A percentile compares a stretch with the other conserved stretches of the same genome.
Evolutionary conservation across 2,797 vertebrate genomes (phyloP).

Genomic region (Microcaecilia unicolor): DNA sequence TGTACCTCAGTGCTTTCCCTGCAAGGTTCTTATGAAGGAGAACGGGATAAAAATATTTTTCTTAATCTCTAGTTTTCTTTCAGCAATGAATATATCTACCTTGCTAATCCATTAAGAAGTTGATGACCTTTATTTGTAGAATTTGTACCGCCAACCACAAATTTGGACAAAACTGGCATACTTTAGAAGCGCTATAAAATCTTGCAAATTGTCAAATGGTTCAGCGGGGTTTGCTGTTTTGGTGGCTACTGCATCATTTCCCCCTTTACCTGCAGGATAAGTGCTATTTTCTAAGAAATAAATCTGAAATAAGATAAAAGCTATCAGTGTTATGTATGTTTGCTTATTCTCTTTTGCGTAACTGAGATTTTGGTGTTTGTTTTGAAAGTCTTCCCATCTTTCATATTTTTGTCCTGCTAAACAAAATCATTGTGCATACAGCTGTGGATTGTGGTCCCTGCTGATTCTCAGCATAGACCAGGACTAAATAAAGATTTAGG

Average conservation of each 20-base stretch:
- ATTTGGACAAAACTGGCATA: too few species aligned
- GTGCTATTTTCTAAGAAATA: not conserved
- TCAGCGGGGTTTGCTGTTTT: too few species aligned
- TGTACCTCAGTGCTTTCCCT: too few species aligned
- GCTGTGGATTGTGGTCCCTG: conserved; percentile 35
- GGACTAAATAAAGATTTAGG: conserved; percentile 28
- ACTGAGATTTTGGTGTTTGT: conserved; percentile 43
- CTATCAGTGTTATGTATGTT: conserved; percentile 40
- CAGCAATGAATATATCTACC: not conserved
- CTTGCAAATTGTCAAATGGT: too few species aligned
- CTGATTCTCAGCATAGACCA: conserved; percentile 37
- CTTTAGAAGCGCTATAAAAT: too few species aligned
- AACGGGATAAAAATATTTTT: conserved; percentile 30
- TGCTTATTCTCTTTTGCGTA: conserved; percentile 32
- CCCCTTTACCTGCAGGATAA: too few species aligned
- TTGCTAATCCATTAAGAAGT: too few species aligned
- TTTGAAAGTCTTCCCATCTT: conserved; percentile 48
- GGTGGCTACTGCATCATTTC: too few species aligned
- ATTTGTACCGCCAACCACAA: too few species aligned
- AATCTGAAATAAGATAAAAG: conserved; percentile 43
- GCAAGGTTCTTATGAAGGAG: conserved; percentile 10
- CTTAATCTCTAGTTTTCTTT: conserved; percentile 30
- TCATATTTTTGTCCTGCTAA: conserved; percentile 48
- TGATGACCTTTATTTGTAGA: too few species aligned
- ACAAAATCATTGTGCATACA: conserved; percentile 42